Conservation (phyloP, 1,140 invertebrate species). For the Nasonia vitripennis region DNA sequence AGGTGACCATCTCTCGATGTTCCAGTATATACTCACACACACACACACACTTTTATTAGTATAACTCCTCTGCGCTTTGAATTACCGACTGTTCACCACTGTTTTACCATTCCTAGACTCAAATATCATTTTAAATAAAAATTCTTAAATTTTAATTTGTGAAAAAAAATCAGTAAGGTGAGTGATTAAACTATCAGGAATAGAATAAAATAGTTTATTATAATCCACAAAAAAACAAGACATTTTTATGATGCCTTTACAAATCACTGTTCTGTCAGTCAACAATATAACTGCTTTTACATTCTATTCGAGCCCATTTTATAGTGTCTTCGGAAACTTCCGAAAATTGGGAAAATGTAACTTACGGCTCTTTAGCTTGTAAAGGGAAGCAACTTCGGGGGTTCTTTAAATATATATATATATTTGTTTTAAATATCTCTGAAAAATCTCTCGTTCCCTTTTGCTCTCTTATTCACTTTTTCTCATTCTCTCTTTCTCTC, state of each 20-base stretch:
- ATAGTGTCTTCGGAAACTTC: slow-evolving; percentile 16
- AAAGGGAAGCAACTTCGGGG: slow-evolving; percentile 40
- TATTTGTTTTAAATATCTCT: slow-evolving; percentile 32
- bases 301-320: slow-evolving; percentile 57
- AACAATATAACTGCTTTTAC: slow-evolving; percentile 71
- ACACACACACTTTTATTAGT: neutral
- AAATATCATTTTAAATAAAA: neutral
- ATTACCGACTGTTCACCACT: neutral
- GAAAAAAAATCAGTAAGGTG: slow-evolving; percentile 12
- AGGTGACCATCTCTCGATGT: neutral
- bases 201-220: slow-evolving; percentile 77
- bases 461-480: slow-evolving; percentile 37
- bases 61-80: neutral
- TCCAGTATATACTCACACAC: neutral
- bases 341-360: slow-evolving; percentile 31
- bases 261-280: slow-evolving; percentile 72
- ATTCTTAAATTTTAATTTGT: slow-evolving; percentile 10
- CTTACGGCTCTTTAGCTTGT: slow-evolving; percentile 36
- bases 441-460: slow-evolving; percentile 49
- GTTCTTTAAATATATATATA: slow-evolving; percentile 34
- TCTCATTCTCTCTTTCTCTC: slow-evolving; percentile 20
- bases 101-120: neutral
- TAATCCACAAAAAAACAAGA: slow-evolving; percentile 76
- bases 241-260: slow-evolving; percentile 71
- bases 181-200: neutral